These are phyloP conservation scores for Andrena fulva DNA, from an alignment of 2,888 invertebrate species.

Conservation along the genomic window DNA sequence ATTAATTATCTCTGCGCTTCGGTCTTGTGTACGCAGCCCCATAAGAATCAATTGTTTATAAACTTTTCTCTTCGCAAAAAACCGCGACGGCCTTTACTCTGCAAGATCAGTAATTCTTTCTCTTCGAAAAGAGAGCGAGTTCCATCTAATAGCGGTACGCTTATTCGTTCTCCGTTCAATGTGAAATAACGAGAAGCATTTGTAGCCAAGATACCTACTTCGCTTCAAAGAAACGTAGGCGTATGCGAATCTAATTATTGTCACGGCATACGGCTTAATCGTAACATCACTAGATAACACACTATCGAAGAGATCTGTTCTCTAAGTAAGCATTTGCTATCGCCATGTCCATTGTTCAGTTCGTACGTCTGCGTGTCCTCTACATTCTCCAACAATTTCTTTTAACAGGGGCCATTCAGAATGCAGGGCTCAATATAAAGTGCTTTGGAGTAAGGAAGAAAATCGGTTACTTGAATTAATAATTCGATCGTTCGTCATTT, in stretches of 20 bases:
- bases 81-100: no score
- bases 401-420: conserved; percentile 61
- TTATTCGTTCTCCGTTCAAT: conserved; percentile 46
- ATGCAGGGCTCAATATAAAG: conserved; percentile 55
- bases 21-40: no score
- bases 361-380: conserved; percentile 11
- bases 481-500: conserved; percentile 19
- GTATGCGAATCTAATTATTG: conserved; percentile 26
- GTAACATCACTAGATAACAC: conserved; percentile 12
- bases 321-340: conserved; percentile 48
- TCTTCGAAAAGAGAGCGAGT: conserved; percentile 9
- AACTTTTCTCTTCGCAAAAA: no score
- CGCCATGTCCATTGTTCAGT: conserved; percentile 24
- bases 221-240: neutral
- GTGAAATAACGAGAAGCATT: conserved; percentile 37
- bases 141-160: conserved; percentile 39
- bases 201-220: conserved; percentile 25
- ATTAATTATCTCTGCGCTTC: no score
- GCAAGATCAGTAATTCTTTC: conserved; percentile 12
- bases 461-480: conserved; percentile 46
- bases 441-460: conserved; percentile 56
- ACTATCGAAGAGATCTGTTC: conserved; percentile 40
- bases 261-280: conserved; percentile 30
- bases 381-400: conserved; percentile 50
- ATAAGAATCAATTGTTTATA: no score